Base-by-base conservation (phyloP, 2,888 invertebrate genomes). In the Coenonympha glycerion region DNA sequence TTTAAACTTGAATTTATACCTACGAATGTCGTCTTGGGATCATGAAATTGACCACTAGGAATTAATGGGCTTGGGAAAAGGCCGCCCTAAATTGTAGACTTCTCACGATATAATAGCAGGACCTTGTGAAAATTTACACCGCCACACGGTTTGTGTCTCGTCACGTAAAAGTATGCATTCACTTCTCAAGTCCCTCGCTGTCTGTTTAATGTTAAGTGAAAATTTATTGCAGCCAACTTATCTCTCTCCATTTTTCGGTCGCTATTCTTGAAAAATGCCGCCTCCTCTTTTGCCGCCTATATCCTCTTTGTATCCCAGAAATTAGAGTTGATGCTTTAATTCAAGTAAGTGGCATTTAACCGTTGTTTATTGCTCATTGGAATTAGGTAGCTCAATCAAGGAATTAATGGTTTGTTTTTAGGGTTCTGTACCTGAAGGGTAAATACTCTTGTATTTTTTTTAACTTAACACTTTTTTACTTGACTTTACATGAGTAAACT, bases 141-240 rank as follows among this genome's bases (percentile, higher is more conserved):
- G 37, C 24, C 2, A n/a, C 34, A 40, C 49, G n/a, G n/a, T n/a
- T n/a, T n/a, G n/a, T n/a, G 45, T 34, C 19, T 33, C 34, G 45
- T 31, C 19, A 9, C 45, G 26, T 46, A 24, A n/a, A 36, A 21
- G 11, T 24, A 24, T 26, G 3, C 28, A 5, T 24, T 28, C 8
- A 15, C 18, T 15, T 21, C 13, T n/a, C 41, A 26, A 42, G 36
- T 21, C 28, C 9, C 37, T 22, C 42, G 28, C 31, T 19, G 44
- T 52, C 45, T 46, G 51, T 37, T 39, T 51, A 21, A 31, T 30
- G 36, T 42, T 55, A 34, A 42, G 47, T 47, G 33, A 47, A 19
- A 44, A 49, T 47, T 50, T 53, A 50, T 42, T 13, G 47, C 49
- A 6, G 16, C 21, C 34, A 46, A 46, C 46, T 49, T 53, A 49